A percentile compares a stretch with the other conserved stretches of the same genome.
phyloP scores from a whole-genome alignment of 2,888 invertebrate genomes.

The Aphrophora alni region DNA sequence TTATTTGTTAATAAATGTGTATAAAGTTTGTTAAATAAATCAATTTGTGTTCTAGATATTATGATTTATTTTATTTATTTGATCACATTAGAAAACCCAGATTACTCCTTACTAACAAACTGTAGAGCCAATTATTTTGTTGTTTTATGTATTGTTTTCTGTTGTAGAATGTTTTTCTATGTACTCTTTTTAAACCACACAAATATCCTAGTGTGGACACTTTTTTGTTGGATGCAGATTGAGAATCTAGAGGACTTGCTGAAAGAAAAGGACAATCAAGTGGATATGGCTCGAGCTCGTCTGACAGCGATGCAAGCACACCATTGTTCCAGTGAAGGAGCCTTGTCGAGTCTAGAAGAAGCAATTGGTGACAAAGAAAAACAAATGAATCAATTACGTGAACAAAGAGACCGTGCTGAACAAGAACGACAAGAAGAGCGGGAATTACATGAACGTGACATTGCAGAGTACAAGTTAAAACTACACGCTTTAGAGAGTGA shows the following conservation, averaged over 20 bases:
- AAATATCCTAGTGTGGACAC: background rate
- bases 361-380: conserved; percentile 96
- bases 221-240: conserved; percentile 66
- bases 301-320: conserved; percentile 93
- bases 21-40: background rate
- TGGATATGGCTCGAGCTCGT: conserved; percentile 91
- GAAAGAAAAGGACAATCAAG: conserved; percentile 98
- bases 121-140: background rate
- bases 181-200: background rate
- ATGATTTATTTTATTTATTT: background rate
- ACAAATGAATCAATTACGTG: conserved; percentile 92
- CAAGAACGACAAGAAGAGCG: conserved; percentile 96
- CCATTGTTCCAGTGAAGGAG: conserved; percentile 92
- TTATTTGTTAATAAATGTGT: background rate
- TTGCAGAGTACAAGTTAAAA: conserved; percentile 95
- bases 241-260: conserved; percentile 96
- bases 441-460: conserved; percentile 80
- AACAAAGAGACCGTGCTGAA: conserved; percentile 94
- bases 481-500: conserved; percentile 89
- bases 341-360: conserved; percentile 91
- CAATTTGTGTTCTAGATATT: background rate
- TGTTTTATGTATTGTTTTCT: conserved; percentile 21
- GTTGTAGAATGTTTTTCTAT: conserved; percentile 7
- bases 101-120: background rate
- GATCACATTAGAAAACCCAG: background rate